phyloP scores from a whole-genome alignment of 2,113 vertebrate species.

The Myocastor coypus region DNA sequence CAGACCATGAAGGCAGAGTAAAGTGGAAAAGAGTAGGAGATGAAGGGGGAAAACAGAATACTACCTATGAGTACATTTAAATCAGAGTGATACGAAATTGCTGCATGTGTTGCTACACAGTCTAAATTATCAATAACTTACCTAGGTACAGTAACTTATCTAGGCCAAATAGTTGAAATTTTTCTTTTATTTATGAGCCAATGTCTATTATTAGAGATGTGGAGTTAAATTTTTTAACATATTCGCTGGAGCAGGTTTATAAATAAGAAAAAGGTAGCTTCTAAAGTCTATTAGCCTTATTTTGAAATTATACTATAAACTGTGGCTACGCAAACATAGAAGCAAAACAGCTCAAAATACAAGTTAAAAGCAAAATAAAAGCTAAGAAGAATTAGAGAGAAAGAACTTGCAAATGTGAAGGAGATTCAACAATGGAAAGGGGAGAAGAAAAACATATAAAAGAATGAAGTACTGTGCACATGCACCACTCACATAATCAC shows the following conservation, averaged over 20 bases:
- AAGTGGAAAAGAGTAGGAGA: background rate
- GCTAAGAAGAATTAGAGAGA: background rate
- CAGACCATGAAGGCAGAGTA: background rate
- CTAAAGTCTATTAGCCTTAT: background rate
- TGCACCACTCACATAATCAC: background rate
- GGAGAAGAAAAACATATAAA: background rate
- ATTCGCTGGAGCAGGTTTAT: conserved; percentile 26
- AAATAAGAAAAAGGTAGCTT: conserved; percentile 43
- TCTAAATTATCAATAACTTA: background rate
- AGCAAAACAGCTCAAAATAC: background rate
- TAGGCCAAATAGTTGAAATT: background rate
- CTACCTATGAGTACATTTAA: background rate
- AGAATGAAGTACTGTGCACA: background rate
- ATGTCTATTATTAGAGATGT: background rate
- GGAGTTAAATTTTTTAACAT: conserved; percentile 33
- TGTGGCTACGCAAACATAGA: background rate
- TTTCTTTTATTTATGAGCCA: conserved; percentile 19
- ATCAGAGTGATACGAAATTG: background rate
- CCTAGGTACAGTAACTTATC: background rate
- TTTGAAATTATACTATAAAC: background rate
- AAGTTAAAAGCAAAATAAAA: background rate
- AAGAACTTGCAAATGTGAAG: background rate
- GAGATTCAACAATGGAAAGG: background rate
- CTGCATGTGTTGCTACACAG: background rate
- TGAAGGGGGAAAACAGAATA: accelerated